Evolutionary conservation across 2,797 vertebrate genomes (phyloP).

Genomic region (Microtus californicus): DNA sequence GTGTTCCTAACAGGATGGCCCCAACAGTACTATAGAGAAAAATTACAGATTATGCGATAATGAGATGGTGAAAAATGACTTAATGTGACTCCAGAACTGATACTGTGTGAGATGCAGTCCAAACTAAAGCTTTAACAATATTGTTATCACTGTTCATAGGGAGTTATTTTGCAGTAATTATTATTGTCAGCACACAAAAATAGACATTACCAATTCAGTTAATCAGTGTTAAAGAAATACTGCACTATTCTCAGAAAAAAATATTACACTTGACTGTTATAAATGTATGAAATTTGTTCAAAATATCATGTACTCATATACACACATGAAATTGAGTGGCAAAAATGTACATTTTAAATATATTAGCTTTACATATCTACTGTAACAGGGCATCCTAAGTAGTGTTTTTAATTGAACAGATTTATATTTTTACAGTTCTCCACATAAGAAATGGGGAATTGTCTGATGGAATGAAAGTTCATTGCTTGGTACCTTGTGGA

Average conservation of each 20-base stretch:
- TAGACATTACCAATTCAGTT: not conserved
- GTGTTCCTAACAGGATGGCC: not conserved
- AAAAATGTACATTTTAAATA: not conserved
- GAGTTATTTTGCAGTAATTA: not conserved
- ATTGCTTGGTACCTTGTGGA: not conserved
- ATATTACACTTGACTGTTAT: not conserved
- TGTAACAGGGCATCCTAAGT: too few species aligned
- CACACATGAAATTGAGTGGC: not conserved
- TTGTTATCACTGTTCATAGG: not conserved
- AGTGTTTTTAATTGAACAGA: not conserved
- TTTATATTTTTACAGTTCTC: too few species aligned
- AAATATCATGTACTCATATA: not conserved
- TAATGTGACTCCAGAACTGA: not conserved
- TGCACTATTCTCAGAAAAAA: not conserved
- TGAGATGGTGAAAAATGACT: not conserved
- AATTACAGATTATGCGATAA: not conserved
- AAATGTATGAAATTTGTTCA: not conserved
- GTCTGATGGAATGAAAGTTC: too few species aligned
- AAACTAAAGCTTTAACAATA: not conserved
- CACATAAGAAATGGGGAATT: not conserved
- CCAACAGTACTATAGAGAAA: not conserved
- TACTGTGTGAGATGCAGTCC: not conserved
- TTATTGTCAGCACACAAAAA: not conserved
- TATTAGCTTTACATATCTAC: not conserved
- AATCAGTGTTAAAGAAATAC: not conserved